phyloP scores from a whole-genome alignment of 2,888 invertebrate genomes.

The Apeira syringaria region DNA sequence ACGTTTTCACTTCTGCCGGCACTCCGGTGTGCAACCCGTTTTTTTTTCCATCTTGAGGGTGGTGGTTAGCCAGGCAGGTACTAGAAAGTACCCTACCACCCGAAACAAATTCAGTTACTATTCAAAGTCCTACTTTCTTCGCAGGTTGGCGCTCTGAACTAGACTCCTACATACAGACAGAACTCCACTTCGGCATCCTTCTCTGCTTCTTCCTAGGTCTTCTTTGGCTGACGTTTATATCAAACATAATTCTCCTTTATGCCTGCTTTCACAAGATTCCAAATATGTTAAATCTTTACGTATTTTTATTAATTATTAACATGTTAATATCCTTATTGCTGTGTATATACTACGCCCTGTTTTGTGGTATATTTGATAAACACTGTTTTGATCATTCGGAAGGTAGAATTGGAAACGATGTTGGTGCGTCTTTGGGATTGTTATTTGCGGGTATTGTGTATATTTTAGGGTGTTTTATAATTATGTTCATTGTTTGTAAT shows the following conservation, averaged over 20 bases:
- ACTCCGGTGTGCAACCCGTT: no score
- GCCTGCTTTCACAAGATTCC: slow-evolving; percentile 1
- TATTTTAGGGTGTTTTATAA: slow-evolving; percentile 1
- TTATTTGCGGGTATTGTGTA: neutral
- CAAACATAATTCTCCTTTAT: slow-evolving; percentile 1
- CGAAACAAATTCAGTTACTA: no score
- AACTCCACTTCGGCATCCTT: slow-evolving; percentile 7
- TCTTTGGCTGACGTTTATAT: slow-evolving; percentile 15
- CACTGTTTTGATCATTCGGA: slow-evolving; percentile 17
- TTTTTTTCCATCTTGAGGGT: no score
- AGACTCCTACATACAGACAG: slow-evolving; percentile 4
- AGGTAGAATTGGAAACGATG: slow-evolving; percentile 6
- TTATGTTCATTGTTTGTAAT: slow-evolving; percentile 21
- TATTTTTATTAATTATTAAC: neutral
- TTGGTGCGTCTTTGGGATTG: slow-evolving; percentile 1
- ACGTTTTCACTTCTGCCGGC: no score
- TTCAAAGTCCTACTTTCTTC: no score
- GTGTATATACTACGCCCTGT: slow-evolving; percentile 7
- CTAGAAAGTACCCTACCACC: no score
- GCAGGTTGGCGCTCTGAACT: slow-evolving; percentile 17
- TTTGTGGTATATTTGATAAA: slow-evolving; percentile 14
- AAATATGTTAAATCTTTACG: slow-evolving; percentile 1
- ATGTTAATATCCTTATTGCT: neutral
- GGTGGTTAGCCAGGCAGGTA: no score
- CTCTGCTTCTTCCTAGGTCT: slow-evolving; percentile 3